Percentiles rank a stretch among this genome's conserved stretches.
Evolutionary conservation across 2,888 invertebrate genomes (phyloP).

Genomic region (Scaptomyza reducta): DNA sequence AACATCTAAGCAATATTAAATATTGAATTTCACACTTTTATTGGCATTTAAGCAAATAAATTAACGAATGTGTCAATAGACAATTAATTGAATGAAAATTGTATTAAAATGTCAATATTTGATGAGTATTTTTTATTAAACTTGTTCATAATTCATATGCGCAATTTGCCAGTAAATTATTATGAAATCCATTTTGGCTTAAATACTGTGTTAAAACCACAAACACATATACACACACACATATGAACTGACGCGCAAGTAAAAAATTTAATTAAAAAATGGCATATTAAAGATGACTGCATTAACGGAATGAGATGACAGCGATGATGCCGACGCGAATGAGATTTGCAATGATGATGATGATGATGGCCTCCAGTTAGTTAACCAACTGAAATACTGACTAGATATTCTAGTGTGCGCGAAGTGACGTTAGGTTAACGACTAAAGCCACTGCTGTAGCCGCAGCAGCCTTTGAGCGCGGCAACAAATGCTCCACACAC

Average conservation of each 20-base stretch:
- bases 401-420: conserved; percentile 52
- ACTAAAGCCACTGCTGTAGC: conserved; percentile 62
- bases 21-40: neutral
- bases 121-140: neutral
- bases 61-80: conserved; percentile 1
- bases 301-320: conserved; percentile 47
- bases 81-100: conserved; percentile 9
- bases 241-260: conserved; percentile 1
- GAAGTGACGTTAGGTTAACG: conserved; percentile 62
- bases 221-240: conserved; percentile 1
- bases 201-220: conserved; percentile 11
- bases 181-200: conserved; percentile 26
- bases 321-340: conserved; percentile 31
- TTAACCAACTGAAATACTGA: conserved; percentile 18
- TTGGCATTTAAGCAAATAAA: neutral
- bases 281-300: conserved; percentile 74
- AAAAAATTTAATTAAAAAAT: conserved; percentile 74
- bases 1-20: neutral
- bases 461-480: conserved; percentile 57
- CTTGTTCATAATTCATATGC: neutral
- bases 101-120: conserved; percentile 1
- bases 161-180: neutral
- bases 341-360: conserved; percentile 27
- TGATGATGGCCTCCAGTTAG: conserved; percentile 23
- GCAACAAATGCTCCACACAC: conserved; percentile 35